Evolutionary conservation across 2,113 vertebrate species (phyloP).

Genomic region (Eubucco bourcierii): DNA sequence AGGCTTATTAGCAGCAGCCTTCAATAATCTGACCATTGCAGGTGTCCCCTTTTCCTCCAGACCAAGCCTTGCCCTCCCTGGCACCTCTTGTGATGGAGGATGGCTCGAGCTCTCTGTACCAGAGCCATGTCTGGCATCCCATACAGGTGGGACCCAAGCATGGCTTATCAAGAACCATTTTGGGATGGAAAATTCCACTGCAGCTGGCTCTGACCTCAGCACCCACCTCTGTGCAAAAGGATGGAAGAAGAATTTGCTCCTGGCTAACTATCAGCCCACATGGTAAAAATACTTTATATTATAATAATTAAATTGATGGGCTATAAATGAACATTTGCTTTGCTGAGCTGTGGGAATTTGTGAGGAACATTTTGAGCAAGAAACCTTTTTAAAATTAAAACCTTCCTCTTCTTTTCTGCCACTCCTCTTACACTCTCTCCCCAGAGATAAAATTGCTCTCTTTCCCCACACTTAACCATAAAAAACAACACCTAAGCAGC

Average conservation of each 20-base stretch:
- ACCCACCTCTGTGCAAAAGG: not conserved
- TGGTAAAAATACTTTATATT: constrained; percentile 42
- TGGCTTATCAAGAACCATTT: not conserved
- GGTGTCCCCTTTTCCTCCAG: not conserved
- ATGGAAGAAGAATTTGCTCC: constrained; percentile 1
- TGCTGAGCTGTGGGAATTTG: constrained; percentile 46
- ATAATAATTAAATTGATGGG: constrained; percentile 53
- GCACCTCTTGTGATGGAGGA: not conserved
- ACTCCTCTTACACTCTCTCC: not conserved
- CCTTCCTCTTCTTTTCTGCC: not conserved
- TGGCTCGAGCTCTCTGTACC: not conserved
- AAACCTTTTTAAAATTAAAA: constrained; percentile 38
- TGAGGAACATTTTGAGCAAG: constrained; percentile 17
- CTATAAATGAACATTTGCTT: constrained; percentile 11
- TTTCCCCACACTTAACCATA: not conserved
- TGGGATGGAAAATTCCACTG: constrained; percentile 26
- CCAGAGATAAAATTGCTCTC: not conserved
- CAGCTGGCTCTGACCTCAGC: not conserved
- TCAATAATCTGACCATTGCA: fast-evolving
- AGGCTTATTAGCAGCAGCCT: not conserved
- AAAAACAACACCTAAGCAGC: not conserved
- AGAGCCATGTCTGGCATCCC: not conserved
- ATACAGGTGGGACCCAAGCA: not conserved
- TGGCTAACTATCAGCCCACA: constrained; percentile 40
- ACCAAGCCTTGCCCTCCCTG: not conserved